phyloP scores from a whole-genome alignment of 1,140 invertebrate species.

The Caenorhabditis tropicalis region DNA sequence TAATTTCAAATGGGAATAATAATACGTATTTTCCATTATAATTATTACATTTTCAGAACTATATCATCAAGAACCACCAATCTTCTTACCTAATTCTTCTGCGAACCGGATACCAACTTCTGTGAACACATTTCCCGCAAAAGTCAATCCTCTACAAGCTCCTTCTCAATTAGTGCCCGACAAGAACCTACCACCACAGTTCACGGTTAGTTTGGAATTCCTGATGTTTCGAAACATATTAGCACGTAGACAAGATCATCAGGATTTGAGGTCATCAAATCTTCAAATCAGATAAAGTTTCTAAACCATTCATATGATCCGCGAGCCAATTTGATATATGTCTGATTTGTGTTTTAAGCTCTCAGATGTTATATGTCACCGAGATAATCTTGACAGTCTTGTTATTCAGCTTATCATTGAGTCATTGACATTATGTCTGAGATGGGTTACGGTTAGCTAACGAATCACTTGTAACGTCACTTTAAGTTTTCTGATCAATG shows the following conservation, averaged over 20 bases:
- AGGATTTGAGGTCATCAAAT: neutral
- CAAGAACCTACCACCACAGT: neutral
- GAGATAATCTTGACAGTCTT: too few species aligned
- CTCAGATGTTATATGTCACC: neutral
- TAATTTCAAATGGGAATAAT: neutral
- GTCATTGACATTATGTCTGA: too few species aligned
- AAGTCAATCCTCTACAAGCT: neutral
- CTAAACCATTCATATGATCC: neutral
- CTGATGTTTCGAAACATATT: neutral
- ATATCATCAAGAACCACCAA: neutral
- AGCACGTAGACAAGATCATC: neutral
- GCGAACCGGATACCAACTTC: neutral
- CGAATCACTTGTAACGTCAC: neutral
- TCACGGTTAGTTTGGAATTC: neutral
- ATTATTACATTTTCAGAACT: too few species aligned
- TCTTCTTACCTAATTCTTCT: neutral
- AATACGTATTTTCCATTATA: too few species aligned
- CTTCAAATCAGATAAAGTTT: neutral
- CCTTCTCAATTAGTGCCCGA: neutral
- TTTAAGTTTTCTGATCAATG: constrained; percentile 7
- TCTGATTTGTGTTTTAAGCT: neutral
- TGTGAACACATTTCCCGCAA: neutral
- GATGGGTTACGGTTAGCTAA: neutral
- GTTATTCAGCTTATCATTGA: too few species aligned
- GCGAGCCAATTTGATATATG: neutral